Percentiles rank a stretch among this genome's conserved stretches.
phyloP scores from a whole-genome alignment of 2,113 vertebrate genomes.

The Saccopteryx leptura region DNA sequence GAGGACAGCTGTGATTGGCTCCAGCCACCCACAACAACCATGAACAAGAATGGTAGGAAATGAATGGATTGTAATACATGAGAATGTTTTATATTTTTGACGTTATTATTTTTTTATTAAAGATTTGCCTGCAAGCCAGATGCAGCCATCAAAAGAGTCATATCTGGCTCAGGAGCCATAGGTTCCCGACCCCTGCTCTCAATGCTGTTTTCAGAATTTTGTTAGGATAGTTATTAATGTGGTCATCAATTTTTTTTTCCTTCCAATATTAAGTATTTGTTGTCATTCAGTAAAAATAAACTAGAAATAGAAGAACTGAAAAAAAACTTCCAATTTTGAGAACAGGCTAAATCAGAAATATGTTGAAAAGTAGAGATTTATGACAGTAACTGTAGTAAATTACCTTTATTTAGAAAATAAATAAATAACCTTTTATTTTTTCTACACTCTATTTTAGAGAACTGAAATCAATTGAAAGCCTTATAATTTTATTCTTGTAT shows the following conservation, averaged over 20 bases:
- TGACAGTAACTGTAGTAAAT: background rate
- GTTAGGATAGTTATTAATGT: conserved; percentile 59
- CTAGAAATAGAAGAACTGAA: conserved; percentile 57
- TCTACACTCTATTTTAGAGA: background rate
- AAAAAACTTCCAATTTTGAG: conserved; percentile 53
- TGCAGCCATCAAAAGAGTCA: too few species aligned
- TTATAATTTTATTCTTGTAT: conserved; percentile 23
- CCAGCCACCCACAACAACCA: too few species aligned
- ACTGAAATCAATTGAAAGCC: background rate
- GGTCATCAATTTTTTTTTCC: background rate
- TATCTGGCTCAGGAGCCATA: too few species aligned
- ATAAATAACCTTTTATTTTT: conserved; percentile 27
- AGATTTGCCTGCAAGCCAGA: too few species aligned
- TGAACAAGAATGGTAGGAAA: too few species aligned
- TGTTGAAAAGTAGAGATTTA: conserved; percentile 50
- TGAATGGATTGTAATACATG: too few species aligned
- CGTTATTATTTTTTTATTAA: too few species aligned
- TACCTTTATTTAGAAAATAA: conserved; percentile 55
- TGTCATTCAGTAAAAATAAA: conserved; percentile 60
- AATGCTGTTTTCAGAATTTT: conserved; percentile 22
- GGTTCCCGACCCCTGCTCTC: too few species aligned
- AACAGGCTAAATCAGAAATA: conserved; percentile 48
- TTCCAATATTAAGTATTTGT: conserved; percentile 62
- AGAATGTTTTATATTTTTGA: too few species aligned
- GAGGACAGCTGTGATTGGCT: too few species aligned